Base-by-base conservation (phyloP, 1,140 invertebrate species). In the Euwallacea fornicatus region DNA sequence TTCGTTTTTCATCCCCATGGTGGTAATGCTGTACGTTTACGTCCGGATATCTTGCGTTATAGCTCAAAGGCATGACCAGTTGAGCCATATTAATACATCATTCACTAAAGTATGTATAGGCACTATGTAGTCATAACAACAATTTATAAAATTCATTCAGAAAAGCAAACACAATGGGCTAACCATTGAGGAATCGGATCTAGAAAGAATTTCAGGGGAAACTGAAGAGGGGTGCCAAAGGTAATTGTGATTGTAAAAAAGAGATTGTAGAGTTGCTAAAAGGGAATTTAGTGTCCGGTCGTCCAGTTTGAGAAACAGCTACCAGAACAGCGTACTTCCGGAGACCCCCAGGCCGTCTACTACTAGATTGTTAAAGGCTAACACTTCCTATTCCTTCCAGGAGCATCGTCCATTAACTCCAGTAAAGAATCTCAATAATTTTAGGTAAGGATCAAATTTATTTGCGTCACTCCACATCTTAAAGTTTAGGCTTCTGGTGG, bases 1-100 rank as follows among this genome's bases (percentile, higher is more conserved):
- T 0, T 95, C 94, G 0, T 97, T 97, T 83, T 97, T 96, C 82
- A 87, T 97, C 61, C 95, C 95, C 2, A 89, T 97, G 81, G 84
- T 90, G 6, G 92, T 96, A n/a, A 96, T 97, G 91, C 84, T 95
- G 7, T 93, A 96, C 78, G 93, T 95, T 7, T 97, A 97, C 79
- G 86, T 91, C 0, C 89, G 91, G 76, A 96, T 96, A 81, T 94
- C 93, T 7, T 92, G 91, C 76, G 91, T 94, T 43, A 90, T 95
- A 7, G 89, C 91, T 0, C 86, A 90, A 70, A 82, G 88, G 81
- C 81, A 86, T 77, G 75, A 84, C 77, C 76, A 82, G 63, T 70
- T 82, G 21, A 75, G 78, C 50, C 76, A 79, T 47, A 81, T 81
- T 50, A 59, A 68, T 61, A 68, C 56, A n/a, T 60, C 66, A 2